Evolutionary conservation across 2,888 invertebrate genomes (phyloP), one percentile per base, ranked within the genome.

Genomic region (Sphaeridia pumilis): DNA sequence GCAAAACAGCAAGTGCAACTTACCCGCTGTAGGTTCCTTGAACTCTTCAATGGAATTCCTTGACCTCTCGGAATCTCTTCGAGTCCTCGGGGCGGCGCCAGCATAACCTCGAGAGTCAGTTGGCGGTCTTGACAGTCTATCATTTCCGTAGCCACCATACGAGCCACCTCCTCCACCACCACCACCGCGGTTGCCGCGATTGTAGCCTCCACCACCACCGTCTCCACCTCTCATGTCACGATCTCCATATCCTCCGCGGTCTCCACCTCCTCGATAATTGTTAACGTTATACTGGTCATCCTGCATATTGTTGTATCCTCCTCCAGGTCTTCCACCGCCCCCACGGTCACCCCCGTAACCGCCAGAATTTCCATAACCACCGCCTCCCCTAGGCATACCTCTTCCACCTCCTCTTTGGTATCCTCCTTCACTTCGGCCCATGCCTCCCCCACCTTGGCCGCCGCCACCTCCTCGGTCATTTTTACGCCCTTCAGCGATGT

Each of bases 401-500:
- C 68, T 25, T 10, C 73, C 73, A 66, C 75, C 75, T 38, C 72
- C 70, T 17, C 74, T 69, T 44, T 78, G 76, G 59, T 78, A 75
- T 31, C 65, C 66, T 14, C 63, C 61, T 17, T 57, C 58, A 3
- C 58, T 38, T 25, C 69, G 28, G n/a, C 73, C 73, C 66, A 75
- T 75, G 36, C 72, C 70, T 55, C 81, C 52, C 24, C 58, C 57
- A 22, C 58, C 81, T n/a, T n/a, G n/a, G n/a, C n/a, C n/a, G n/a
- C n/a, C n/a, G 60, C 82, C 81, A 3, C 82, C 81, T 60, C 78
- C 69, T 66, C 84, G 82, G 71, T 80, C 57, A 71, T 80, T 56
- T 55, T 64, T 77, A 72, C 80, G 82, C 66, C 84, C 84, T 70
- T 87, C 88, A 2, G 88, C 88, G 48, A 88, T 81, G 73, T 88